Base-by-base conservation (phyloP, 2,888 invertebrate genomes). In the Lissonota sp. region DNA sequence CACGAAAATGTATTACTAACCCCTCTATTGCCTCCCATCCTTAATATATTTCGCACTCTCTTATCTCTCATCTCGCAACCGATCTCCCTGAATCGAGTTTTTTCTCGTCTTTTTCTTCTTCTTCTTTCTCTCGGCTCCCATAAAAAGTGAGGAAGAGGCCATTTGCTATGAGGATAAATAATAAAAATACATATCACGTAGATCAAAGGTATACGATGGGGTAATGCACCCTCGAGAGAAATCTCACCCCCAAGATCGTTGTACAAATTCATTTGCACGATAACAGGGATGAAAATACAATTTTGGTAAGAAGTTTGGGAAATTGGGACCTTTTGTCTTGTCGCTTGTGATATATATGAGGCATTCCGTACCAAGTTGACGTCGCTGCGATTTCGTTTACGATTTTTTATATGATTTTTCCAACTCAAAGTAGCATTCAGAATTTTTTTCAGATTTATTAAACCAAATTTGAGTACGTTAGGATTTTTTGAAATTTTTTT, bases 11-110 rank as follows among this genome's bases (percentile, higher is more conserved):
- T 82, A 78, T 75, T 75, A 75, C 75, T 26, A 26, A 26, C 26
- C 26, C 26, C 26, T 26, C 26, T 26, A 26, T 26, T 26, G 26
- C 26, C 26, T 26, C 26, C 55, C 44, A 14, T 62, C 74, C 75
- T 78, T 67, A 81, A 78, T 73, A 75, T 78, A 78, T 81, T 74
- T 78, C 66, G 55, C 77, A 70, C 77, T 81, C 51, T n/a, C n/a
- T 7, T 73, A 44, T 70, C 70, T 14, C 66, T 40, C 39, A 26
- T 39, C 53, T 66, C 39, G 39, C 53, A 14, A 14, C 40, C 53
- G 12, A 39, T 53, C 64, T 64, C 44, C 6, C 6, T 6, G 14
- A 53, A 53, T 16, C 53, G 26, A 26, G 26, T 57, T 37, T 55
- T n/a, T 10, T 16, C 16, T 8, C 8, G 14, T 40, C 10, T 14